phyloP scores from a whole-genome alignment of 2,888 invertebrate species.

The Iphiclides podalirius region DNA sequence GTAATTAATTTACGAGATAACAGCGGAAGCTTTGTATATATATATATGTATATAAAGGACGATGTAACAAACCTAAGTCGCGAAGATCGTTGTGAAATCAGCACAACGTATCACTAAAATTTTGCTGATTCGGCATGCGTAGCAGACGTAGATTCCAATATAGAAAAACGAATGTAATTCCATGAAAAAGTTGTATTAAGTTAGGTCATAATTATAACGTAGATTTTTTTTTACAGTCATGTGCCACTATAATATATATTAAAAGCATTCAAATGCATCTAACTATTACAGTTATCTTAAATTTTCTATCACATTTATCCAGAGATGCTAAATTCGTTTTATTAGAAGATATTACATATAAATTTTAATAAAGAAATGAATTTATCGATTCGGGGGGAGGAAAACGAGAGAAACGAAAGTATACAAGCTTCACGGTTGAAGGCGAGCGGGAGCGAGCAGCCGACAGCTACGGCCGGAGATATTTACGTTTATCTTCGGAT shows the following conservation, averaged over 20 bases:
- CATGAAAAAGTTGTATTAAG: too few relatives aligned
- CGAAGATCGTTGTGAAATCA: too few relatives aligned
- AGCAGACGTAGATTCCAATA: too few relatives aligned
- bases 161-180: too few relatives aligned
- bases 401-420: constrained; percentile 36
- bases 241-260: too few relatives aligned
- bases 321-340: not conserved
- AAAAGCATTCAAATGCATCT: too few relatives aligned
- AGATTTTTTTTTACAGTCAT: too few relatives aligned
- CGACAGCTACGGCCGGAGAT: constrained; percentile 68
- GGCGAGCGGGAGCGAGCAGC: constrained; percentile 43
- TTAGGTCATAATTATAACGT: too few relatives aligned
- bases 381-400: constrained; percentile 40
- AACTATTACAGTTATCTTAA: not conserved
- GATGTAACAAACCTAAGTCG: not conserved
- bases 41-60: constrained; percentile 48
- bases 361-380: constrained; percentile 38
- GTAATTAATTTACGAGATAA: constrained; percentile 80
- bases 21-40: constrained; percentile 64
- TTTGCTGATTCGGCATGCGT: too few relatives aligned
- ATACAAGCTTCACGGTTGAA: constrained; percentile 36
- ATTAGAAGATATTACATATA: constrained; percentile 21
- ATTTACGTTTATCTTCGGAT: constrained; percentile 79
- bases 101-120: too few relatives aligned
- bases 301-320: not conserved